Percentiles rank a stretch among this genome's conserved stretches.
phyloP scores from a whole-genome alignment of 2,113 vertebrate species.

The Notiomystis cincta region DNA sequence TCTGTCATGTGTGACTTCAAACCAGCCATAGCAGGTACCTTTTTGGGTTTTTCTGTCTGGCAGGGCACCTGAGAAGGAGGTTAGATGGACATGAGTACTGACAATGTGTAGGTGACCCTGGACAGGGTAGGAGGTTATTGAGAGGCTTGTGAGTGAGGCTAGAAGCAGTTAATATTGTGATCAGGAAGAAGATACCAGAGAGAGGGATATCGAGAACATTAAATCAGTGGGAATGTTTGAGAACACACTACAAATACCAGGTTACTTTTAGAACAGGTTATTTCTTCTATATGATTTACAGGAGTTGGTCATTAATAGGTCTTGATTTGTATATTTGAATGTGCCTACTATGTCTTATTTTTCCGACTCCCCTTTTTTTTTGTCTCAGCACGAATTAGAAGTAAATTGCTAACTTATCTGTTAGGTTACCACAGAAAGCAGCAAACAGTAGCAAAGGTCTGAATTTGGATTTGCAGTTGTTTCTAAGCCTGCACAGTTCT shows the following conservation, averaged over 20 bases:
- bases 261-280: not conserved
- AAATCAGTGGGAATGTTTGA: not conserved
- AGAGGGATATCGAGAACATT: not conserved
- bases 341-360: not conserved
- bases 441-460: not conserved
- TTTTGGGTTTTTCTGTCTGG: not conserved
- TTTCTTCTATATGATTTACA: not conserved
- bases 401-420: not conserved
- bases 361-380: not conserved
- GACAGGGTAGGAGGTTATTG: not conserved
- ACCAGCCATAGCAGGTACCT: not conserved
- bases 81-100: not conserved
- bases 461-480: not conserved
- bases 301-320: not conserved
- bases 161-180: not conserved
- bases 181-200: not conserved
- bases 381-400: not conserved
- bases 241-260: not conserved
- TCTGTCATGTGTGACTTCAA: not conserved
- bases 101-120: not conserved
- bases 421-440: not conserved
- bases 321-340: not conserved
- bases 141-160: not conserved
- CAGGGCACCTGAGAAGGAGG: accelerated
- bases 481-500: not conserved